A percentile compares a stretch with the other conserved stretches of the same genome.
Evolutionary conservation across 2,797 vertebrate genomes (phyloP).

Genomic region (Selene dorsalis): DNA sequence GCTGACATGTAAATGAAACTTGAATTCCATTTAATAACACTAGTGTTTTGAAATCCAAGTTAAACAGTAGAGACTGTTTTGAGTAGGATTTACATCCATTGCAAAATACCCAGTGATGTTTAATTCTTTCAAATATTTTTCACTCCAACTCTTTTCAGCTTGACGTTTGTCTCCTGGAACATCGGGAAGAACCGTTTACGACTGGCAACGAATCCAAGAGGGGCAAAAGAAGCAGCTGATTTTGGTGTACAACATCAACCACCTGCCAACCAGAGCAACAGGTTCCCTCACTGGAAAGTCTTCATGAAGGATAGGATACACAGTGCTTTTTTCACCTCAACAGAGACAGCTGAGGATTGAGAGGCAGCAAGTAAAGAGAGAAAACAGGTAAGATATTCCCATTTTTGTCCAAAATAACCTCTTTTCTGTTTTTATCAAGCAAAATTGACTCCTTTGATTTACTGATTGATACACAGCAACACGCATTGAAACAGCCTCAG

Average conservation of each 20-base stretch:
- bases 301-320: slow-evolving; percentile 44
- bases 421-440: not conserved
- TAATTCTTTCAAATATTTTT: not conserved
- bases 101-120: not conserved
- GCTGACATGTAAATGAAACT: not conserved
- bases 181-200: slow-evolving; percentile 1
- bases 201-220: not conserved
- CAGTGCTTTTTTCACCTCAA: slow-evolving; percentile 12
- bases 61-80: not conserved
- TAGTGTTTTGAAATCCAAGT: not conserved
- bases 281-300: slow-evolving; percentile 25
- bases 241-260: not conserved
- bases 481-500: not conserved
- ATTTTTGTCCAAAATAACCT: not conserved
- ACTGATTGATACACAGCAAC: not conserved
- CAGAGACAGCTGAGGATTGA: slow-evolving; percentile 7
- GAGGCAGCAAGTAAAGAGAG: not conserved
- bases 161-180: not conserved
- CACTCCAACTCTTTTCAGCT: not conserved
- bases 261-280: not conserved
- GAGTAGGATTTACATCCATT: not conserved
- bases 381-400: slow-evolving; percentile 50
- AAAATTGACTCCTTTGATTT: not conserved
- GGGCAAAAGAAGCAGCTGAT: not conserved
- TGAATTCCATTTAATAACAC: not conserved